Base-by-base conservation (phyloP, 2,113 vertebrate species). In the Dipodomys merriami region DNA sequence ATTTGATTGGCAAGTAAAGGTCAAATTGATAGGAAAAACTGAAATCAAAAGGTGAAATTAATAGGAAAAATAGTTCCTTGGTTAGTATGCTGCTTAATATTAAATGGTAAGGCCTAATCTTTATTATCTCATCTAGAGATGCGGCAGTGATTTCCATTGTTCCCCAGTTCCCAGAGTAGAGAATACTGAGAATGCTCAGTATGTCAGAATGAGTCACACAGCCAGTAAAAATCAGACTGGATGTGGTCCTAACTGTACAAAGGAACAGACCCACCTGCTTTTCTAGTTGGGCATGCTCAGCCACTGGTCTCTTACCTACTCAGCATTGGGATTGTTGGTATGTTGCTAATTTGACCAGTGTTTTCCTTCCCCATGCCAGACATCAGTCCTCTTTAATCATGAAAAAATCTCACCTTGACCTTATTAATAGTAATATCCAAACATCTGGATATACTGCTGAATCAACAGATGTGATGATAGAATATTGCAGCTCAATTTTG, bases 171-270 rank as follows among this genome's bases (percentile, higher is more conserved):
- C 20, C 19, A 49, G 7, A 22, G 9, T 92, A 13, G 35, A 85
- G 83, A 72, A 44, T 72, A 78, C 25, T 77, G 35, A 88, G 78
- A 81, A 57, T 49, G 11, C 88, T 84, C 46, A 35, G 18, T 78
- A 35, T 73, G 57, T 72, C 67, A 78, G n/a, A 94, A 79, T 80
- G 44, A 95, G 46, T 96, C 80, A 85, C 5, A 74, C 62, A 57
- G 62, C 57, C 80, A 73, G 30, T 57, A 69, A 60, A 65, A 82
- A 30, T 2, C 46, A 68, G 53, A 44, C 22, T 23, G 60, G 23
- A 68, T 76, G 35, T 30, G 83, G 27, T 69, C 20, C 23, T 73
- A 53, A 23, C 44, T 53, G 13, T 84, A 30, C 33, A 64, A 79
- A 92, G 65, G 81, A 27, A 33, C 22, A 60, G 46, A 76, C 25